Evolutionary conservation across 1,140 invertebrate genomes (phyloP), one percentile per base, ranked within the genome.

Genomic region (Macrocentrus cingulum): DNA sequence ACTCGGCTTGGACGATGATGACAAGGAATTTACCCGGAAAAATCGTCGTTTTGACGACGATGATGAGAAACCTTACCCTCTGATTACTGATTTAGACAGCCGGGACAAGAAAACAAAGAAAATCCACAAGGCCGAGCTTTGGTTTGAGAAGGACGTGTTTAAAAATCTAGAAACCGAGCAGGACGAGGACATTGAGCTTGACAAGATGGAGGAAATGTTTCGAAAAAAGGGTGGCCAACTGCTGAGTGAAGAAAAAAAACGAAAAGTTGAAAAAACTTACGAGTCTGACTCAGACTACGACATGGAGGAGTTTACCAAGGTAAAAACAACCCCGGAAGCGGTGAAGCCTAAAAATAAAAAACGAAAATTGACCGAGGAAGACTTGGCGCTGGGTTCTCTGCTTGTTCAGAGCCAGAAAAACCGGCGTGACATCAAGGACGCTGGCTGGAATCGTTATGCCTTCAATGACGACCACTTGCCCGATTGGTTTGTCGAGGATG

Each of bases 401-500:
- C 82, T 98, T 75, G 84, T 91, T 2, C 85, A 91, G 44, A 94
- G 92, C 52, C 88, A 89, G 71, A 97, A 96, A 78, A 84, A 85
- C 5, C 91, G 90, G 64, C 82, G 92, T 22, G 92, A 98, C 71
- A 72, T 98, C 7, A 82, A 90, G 19, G 94, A 98, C 76, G 87
- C 83, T 15, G 92, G 85, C 1, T 97, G 94, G 92, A 97, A 97
- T 78, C 85, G 94, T 63, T 96, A 91, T 71, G 84, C 86, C 0
- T 92, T 92, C 66, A 91, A 91, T 64, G 97, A 99, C 76, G 86
- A 88, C 6, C 86, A 92, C 72, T 78, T 99, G 25, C 98, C 98
- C 0, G 90, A 91, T 63, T 99, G 98, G 98, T 99, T 99, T 83
- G 82, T 87, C 0, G 84, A 94, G 59, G 97, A 99, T 69, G 98